Conservation (phyloP, 2,797 vertebrate genomes). For the Lithobates sylvaticus region DNA sequence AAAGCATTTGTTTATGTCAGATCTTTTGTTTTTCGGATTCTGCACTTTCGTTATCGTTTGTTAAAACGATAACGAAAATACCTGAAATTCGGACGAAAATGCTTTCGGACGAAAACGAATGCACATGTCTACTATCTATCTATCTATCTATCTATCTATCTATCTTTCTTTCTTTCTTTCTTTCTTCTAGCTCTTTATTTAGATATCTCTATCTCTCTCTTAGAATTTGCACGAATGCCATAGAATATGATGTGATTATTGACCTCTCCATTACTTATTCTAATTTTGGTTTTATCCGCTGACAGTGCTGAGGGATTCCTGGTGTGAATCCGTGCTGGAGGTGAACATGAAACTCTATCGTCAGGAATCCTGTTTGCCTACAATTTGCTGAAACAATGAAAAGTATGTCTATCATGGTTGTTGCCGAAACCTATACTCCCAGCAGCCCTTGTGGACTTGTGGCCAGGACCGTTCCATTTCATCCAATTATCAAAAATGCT, state of each 20-base stretch:
- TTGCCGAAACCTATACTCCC: constrained; percentile 54
- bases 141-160: too few relatives aligned
- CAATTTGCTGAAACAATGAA: constrained; percentile 52
- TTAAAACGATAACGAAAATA: too few relatives aligned
- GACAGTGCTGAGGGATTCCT: not conserved
- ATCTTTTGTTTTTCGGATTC: too few relatives aligned
- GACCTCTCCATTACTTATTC: constrained; percentile 20
- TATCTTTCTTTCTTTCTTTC: too few relatives aligned
- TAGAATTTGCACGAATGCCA: not conserved
- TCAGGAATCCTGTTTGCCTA: constrained; percentile 36
- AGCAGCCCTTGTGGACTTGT: constrained; percentile 34
- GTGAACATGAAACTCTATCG: constrained; percentile 31
- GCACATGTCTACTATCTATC: too few relatives aligned
- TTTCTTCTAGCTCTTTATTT: too few relatives aligned
- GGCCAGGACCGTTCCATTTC: constrained; percentile 55
- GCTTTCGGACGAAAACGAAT: too few relatives aligned
- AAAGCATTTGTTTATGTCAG: too few relatives aligned
- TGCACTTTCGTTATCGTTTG: too few relatives aligned
- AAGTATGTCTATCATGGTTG: constrained; percentile 50
- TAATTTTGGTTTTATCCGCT: not conserved
- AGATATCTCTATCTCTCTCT: too few relatives aligned
- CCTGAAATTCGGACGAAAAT: too few relatives aligned
- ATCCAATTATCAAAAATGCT: constrained; percentile 56
- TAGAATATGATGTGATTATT: not conserved
- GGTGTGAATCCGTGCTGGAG: constrained; percentile 28